phyloP scores from a whole-genome alignment of 2,888 invertebrate species.

The Thymelicus acteon region DNA sequence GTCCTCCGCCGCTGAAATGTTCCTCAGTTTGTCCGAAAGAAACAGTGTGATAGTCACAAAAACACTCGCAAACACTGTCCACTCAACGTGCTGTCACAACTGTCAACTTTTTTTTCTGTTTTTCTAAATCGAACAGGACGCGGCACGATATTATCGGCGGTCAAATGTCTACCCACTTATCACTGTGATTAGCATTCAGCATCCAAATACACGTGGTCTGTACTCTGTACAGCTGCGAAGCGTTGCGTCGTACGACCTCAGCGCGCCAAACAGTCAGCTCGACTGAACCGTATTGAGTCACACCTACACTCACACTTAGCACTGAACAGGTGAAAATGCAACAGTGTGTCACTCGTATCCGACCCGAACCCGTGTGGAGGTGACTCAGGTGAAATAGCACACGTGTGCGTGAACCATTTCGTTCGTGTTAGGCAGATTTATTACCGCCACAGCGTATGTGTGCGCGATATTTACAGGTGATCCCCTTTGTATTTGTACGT shows the following conservation, averaged over 20 bases:
- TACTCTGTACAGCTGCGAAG: conserved; percentile 46
- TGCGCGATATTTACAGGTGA: conserved; percentile 64
- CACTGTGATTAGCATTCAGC: conserved; percentile 69
- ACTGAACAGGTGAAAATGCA: conserved; percentile 80
- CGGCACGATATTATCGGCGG: conserved; percentile 61
- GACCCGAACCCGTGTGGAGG: conserved; percentile 73
- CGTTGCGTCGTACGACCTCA: conserved; percentile 66
- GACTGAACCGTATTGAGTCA: conserved; percentile 77
- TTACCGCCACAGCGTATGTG: conserved; percentile 51
- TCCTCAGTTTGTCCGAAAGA: conserved; percentile 76
- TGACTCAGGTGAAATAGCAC: conserved; percentile 67
- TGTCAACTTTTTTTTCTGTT: conserved; percentile 44
- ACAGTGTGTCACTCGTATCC: conserved; percentile 73
- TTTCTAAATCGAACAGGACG: conserved; percentile 36
- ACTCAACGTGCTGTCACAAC: conserved; percentile 53
- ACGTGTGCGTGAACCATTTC: conserved; percentile 72
- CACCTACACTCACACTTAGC: conserved; percentile 65
- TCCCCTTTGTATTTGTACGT: conserved; percentile 63
- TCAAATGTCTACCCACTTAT: conserved; percentile 72
- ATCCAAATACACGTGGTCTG: conserved; percentile 62
- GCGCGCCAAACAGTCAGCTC: conserved; percentile 76
- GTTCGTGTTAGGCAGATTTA: conserved; percentile 78
- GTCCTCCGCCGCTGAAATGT: conserved; percentile 69
- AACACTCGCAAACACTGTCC: conserved; percentile 70
- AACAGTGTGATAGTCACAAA: conserved; percentile 68